Evolutionary conservation across 2,113 vertebrate species (phyloP), one percentile per base, ranked within the genome.

Genomic region (Pteronura brasiliensis): DNA sequence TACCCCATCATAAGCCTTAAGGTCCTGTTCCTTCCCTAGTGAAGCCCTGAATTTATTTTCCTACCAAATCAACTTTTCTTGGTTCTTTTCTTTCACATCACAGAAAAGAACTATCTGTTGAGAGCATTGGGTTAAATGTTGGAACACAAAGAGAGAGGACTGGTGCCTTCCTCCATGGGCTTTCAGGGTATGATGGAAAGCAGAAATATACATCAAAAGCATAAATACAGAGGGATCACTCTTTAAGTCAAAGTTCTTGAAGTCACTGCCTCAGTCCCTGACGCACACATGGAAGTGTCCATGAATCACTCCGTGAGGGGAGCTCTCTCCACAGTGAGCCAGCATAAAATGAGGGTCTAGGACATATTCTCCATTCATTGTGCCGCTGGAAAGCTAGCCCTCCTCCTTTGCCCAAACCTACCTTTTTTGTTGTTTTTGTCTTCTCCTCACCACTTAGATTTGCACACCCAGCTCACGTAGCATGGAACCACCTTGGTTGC

Each of bases 281-380:
- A 18, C 21, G 13, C 47, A 29, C 3, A 25, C 17, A 12, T 7
- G 44, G n/a, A 65, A 42, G 6, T 12, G n/a, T 55, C 49, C 31
- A 59, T 3, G 9, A n/a, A 34, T 79, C 65, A 21, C 17, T 44
- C 29, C 3, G 4, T 1, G 42, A 42, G 29, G 7, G 36, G 1
- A 79, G 49, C 27, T 36, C 42, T 29, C 36, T 55, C 44, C 63
- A 4, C 21, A 61, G n/a, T 18, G 6, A 47, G n/a, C n/a, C 31
- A 44, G n/a, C 25, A 27, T 18, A 29, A n/a, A 71, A 8, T 76
- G 10, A 27, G 8, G 20, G 8, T 21, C 49, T 69, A 42, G 1
- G 0, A 36, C 4, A 17, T 4, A 13, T 31, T 72, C 25, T 29
- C 21, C 42, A 1, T 6, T 55, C 42, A 21, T 27, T 2, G 31